Base-by-base conservation (phyloP, 2,888 invertebrate genomes). In the Clunio marinus region DNA sequence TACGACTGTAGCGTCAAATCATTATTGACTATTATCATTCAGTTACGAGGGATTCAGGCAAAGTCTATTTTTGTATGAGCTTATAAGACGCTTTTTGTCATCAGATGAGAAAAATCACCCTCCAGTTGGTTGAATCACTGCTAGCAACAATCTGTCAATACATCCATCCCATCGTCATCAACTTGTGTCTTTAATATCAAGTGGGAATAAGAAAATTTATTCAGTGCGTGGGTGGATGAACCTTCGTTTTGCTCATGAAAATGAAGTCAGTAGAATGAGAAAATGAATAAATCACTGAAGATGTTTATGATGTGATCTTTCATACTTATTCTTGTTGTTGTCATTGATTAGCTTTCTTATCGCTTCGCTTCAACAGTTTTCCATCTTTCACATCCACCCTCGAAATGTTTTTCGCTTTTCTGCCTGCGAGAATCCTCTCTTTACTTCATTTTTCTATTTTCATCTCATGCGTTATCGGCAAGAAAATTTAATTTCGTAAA, bases 141-240 rank as follows among this genome's bases (percentile, higher is more conserved):
- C 25, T 20, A 63, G 46, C 63, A 63, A 63, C 63, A 63, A 63
- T 63, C 63, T 63, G 63, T 63, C 63, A 63, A 63, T 63, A 63
- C 63, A 46, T n/a, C n/a, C n/a, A n/a, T 27, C 13, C 45, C 17
- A 51, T 51, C 51, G 10, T 22, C 22, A 51, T 51, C 20, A 17
- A 22, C 22, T 51, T 51, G 7, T 45, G 17, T 63, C 28, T 45
- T 45, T 25, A 25, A n/a, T n/a, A 22, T 35, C 60, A n/a, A 60
- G 60, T 35, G 22, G 41, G 37, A 60, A 35, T 51, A 20, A 20
- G 22, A 51, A 51, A 51, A 51, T 51, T 51, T 17, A 51, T 51
- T 51, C 51, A 41, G 15, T 41, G 32, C 41, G 41, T 15, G 7
- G 10, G 41, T 3, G 41, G 41, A n/a, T 32, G 32, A 32, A 32